phyloP scores from a whole-genome alignment of 2,888 invertebrate species.

The Boloria selene region DNA sequence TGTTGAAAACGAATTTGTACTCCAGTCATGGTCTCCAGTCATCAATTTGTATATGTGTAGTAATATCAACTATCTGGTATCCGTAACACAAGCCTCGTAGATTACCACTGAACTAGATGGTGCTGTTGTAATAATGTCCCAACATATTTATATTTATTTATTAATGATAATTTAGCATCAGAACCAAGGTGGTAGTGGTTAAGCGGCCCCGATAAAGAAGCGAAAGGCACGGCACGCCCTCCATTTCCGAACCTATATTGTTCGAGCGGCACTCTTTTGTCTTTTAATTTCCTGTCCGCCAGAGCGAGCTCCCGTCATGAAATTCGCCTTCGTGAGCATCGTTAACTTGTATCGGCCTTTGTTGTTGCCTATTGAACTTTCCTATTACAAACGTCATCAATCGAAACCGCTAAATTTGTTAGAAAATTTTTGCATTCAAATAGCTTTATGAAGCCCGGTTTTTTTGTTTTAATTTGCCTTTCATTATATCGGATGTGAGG shows the following conservation, averaged over 20 bases:
- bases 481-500: conserved; percentile 62
- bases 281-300: conserved; percentile 80
- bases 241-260: conserved; percentile 76
- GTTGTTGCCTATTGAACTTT: conserved; percentile 80
- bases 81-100: too few relatives aligned
- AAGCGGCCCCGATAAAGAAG: conserved; percentile 56
- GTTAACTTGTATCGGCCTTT: conserved; percentile 79
- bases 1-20: too few relatives aligned
- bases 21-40: too few relatives aligned
- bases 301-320: conserved; percentile 72
- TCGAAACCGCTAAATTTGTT: conserved; percentile 75
- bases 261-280: conserved; percentile 77
- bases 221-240: conserved; percentile 62
- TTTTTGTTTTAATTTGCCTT: conserved; percentile 60
- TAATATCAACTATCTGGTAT: too few relatives aligned
- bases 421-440: conserved; percentile 61
- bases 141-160: too few relatives aligned
- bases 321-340: conserved; percentile 79
- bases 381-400: conserved; percentile 76
- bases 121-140: too few relatives aligned
- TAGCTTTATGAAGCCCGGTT: conserved; percentile 55
- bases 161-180: conserved; percentile 30
- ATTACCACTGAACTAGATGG: too few relatives aligned
- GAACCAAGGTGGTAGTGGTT: conserved; percentile 55
- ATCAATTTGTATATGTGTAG: too few relatives aligned